A percentile compares a stretch with the other conserved stretches of the same genome.
phyloP scores from a whole-genome alignment of 2,113 vertebrate genomes.

The Oncorhynchus nerka region DNA sequence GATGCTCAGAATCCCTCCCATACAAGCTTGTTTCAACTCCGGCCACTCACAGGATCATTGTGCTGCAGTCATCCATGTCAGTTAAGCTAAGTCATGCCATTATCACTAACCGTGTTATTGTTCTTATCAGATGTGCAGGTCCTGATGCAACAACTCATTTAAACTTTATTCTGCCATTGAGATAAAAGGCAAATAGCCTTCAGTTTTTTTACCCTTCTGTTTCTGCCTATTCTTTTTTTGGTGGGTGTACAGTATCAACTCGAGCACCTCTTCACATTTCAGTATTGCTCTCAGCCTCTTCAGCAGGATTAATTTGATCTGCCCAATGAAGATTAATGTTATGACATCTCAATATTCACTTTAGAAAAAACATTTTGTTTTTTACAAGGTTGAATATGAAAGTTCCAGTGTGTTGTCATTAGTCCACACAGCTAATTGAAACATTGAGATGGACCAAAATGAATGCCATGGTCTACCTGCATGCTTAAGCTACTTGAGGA shows the following conservation, averaged over 20 bases:
- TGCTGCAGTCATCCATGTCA: constrained; percentile 53
- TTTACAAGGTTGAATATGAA: background rate
- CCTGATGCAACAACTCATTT: constrained; percentile 1
- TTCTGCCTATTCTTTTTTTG: background rate
- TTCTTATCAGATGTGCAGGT: constrained; percentile 13
- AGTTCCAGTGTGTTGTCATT: background rate
- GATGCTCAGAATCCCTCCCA: constrained; percentile 58
- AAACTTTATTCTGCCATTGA: background rate
- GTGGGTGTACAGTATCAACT: background rate
- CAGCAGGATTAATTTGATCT: background rate
- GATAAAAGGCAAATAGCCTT: background rate
- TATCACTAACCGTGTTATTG: constrained; percentile 14
- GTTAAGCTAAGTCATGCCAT: constrained; percentile 11
- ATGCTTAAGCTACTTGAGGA: background rate
- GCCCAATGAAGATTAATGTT: background rate
- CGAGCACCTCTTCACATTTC: background rate
- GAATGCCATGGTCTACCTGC: no score
- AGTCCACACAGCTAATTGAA: background rate
- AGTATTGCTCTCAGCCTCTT: background rate
- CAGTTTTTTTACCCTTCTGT: background rate
- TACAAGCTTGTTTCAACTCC: constrained; percentile 57
- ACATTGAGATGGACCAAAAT: background rate
- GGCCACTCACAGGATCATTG: constrained; percentile 54
- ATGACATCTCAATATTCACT: background rate
- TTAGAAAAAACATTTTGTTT: background rate